phyloP scores from a whole-genome alignment of 2,113 vertebrate genomes.

The Cariama cristata region DNA sequence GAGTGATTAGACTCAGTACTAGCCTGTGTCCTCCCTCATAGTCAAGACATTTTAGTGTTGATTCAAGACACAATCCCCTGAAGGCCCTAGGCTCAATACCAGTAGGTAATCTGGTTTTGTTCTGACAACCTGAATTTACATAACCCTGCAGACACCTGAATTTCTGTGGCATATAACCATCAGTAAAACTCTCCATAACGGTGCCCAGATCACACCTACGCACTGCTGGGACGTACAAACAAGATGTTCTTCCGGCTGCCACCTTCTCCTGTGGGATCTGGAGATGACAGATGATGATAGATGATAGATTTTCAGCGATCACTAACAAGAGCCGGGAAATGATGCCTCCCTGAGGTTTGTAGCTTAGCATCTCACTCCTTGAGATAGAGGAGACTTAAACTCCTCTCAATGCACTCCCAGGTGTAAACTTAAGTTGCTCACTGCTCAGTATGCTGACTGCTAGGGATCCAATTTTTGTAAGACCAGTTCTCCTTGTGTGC shows the following conservation, averaged over 20 bases:
- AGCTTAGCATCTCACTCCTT: background rate
- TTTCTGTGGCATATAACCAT: background rate
- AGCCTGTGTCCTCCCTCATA: background rate
- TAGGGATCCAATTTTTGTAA: background rate
- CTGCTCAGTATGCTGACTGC: background rate
- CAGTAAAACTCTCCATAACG: background rate
- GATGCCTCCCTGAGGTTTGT: background rate
- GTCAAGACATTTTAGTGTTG: background rate
- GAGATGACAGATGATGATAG: background rate
- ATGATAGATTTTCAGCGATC: background rate
- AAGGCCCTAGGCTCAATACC: background rate
- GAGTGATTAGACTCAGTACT: background rate
- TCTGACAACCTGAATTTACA: background rate
- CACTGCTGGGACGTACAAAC: background rate
- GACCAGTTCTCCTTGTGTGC: rapidly evolving
- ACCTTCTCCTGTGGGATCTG: background rate
- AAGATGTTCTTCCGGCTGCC: background rate
- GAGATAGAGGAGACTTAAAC: background rate
- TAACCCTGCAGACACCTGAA: background rate
- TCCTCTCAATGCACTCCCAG: background rate
- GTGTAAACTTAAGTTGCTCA: background rate
- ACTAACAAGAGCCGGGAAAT: background rate
- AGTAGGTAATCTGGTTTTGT: background rate
- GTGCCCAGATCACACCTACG: background rate
- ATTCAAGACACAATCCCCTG: background rate